These are phyloP conservation scores for Ceratosolen solmsi DNA, from an alignment of 1,140 invertebrate species.

Conservation along the genomic window DNA sequence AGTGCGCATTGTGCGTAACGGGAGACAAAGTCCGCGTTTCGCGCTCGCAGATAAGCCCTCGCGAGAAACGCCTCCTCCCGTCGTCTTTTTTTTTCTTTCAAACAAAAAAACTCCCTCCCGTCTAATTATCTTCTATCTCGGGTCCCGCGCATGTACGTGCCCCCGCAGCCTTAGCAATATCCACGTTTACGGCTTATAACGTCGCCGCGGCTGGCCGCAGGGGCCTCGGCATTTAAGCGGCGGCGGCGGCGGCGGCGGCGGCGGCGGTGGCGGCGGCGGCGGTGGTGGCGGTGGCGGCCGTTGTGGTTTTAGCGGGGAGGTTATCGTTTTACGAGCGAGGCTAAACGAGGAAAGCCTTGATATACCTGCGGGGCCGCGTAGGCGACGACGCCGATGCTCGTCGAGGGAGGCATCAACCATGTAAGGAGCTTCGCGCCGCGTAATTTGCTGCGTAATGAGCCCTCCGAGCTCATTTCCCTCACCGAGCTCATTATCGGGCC, in stretches of 20 bases:
- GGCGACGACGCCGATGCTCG: not conserved
- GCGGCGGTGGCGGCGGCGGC: too few relatives aligned
- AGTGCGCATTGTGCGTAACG: slow-evolving; percentile 15
- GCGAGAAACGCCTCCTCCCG: not conserved
- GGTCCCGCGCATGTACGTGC: not conserved
- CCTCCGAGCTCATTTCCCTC: too few relatives aligned
- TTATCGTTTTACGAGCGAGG: slow-evolving; percentile 42
- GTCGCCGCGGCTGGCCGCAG: slow-evolving; percentile 24
- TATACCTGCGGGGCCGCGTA: not conserved
- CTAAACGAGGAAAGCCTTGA: slow-evolving; percentile 36
- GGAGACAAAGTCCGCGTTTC: not conserved
- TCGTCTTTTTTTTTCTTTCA: not conserved
- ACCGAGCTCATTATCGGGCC: not conserved
- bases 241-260: slow-evolving; percentile 34
- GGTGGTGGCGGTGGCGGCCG: too few relatives aligned
- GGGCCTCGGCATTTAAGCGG: slow-evolving; percentile 24
- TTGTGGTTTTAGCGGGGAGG: slow-evolving; percentile 42
- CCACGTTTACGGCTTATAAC: slow-evolving; percentile 45
- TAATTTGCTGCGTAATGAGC: slow-evolving; percentile 9
- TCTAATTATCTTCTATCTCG: slow-evolving; percentile 47
- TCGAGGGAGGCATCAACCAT: not conserved
- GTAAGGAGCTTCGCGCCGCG: slow-evolving; percentile 7
- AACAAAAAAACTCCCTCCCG: slow-evolving; percentile 24
- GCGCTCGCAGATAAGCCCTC: not conserved
- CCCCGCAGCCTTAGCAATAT: slow-evolving; percentile 21